Conservation (phyloP, 23 tunicate species). For the Styela clava region DNA sequence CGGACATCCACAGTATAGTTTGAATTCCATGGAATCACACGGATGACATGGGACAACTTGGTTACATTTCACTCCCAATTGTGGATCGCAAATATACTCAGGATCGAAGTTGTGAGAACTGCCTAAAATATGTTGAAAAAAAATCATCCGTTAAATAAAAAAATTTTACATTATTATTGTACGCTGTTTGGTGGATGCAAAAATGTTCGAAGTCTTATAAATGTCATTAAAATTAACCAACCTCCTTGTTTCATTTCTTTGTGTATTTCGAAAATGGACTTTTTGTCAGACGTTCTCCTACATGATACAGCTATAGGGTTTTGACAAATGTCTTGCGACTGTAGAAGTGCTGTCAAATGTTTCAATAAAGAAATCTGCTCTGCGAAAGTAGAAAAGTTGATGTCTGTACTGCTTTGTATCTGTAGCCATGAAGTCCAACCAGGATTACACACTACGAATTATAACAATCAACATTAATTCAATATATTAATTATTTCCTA, state of each 20-base stretch:
- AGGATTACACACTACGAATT: background rate
- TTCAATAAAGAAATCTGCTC: background rate
- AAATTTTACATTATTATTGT: too few relatives aligned
- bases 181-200: too few relatives aligned
- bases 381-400: background rate
- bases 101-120: slow-evolving; percentile 12
- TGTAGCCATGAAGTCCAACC: slow-evolving; percentile 8
- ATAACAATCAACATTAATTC: too few relatives aligned
- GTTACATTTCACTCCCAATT: slow-evolving; percentile 7
- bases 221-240: too few relatives aligned
- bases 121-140: background rate
- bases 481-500: too few relatives aligned
- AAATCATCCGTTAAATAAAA: too few relatives aligned
- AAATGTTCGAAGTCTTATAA: too few relatives aligned
- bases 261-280: background rate
- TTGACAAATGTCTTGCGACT: background rate
- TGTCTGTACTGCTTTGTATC: background rate
- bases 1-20: background rate
- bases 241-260: background rate
- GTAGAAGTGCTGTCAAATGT: background rate
- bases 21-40: background rate
- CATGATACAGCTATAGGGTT: slow-evolving; percentile 3
- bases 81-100: background rate
- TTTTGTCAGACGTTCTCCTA: background rate
- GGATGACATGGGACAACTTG: slow-evolving; percentile 14